phyloP scores from a whole-genome alignment of 2,888 invertebrate genomes.

The Acrobasis repandana region DNA sequence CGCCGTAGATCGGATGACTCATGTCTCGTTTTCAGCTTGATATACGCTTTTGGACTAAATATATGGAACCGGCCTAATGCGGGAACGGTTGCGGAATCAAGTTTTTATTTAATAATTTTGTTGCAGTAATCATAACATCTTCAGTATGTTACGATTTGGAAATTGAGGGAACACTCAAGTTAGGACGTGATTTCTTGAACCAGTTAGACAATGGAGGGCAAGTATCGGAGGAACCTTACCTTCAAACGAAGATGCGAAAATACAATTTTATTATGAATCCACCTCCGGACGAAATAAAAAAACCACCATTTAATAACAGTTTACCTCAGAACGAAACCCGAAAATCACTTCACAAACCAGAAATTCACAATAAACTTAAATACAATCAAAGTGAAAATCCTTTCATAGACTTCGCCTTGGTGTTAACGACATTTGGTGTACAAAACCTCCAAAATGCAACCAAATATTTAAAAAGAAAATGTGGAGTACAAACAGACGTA shows the following conservation, averaged over 20 bases:
- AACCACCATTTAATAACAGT: not conserved
- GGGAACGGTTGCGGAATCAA: not conserved
- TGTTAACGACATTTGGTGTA: not conserved
- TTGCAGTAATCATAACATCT: not conserved
- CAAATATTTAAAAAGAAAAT: not conserved
- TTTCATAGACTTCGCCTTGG: not conserved
- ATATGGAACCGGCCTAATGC: no score
- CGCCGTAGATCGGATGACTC: no score
- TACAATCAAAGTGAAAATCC: not conserved
- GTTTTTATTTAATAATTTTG: not conserved
- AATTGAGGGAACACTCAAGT: not conserved
- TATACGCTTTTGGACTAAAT: no score
- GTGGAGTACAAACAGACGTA: not conserved
- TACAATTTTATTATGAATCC: not conserved
- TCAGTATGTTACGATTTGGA: conserved; percentile 10
- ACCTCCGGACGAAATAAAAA: not conserved
- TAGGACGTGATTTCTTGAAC: not conserved
- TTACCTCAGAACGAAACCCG: not conserved
- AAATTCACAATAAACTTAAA: not conserved
- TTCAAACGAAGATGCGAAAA: not conserved
- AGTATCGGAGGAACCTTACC: not conserved
- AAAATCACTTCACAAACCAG: not conserved
- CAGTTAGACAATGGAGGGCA: not conserved
- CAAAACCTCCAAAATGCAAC: not conserved
- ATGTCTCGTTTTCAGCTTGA: no score